A percentile compares a stretch with the other conserved stretches of the same genome.
Evolutionary conservation across 2,113 vertebrate genomes (phyloP).

Genomic region (cattle (Bos taurus)): ARS-UCD2.0 NC_037328.1:26982001-26982500

Average conservation of each 20-base stretch:
- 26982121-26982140: background rate
- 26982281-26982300: background rate
- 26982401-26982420: background rate
- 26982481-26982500: slow-evolving; percentile 30
- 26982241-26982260: background rate
- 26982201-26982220: background rate
- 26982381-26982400: slow-evolving; percentile 13
- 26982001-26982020: background rate
- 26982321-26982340: background rate
- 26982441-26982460: background rate
- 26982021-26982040: background rate
- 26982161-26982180: background rate
- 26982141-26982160: background rate
- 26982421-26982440: background rate
- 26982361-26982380: background rate
- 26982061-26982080: background rate
- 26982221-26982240: background rate
- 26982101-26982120: background rate
- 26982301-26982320: background rate
- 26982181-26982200: background rate
- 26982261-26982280: background rate
- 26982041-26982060: background rate
- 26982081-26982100: background rate
- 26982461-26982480: background rate
- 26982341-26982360: background rate